Conservation (phyloP, 2,797 vertebrate species). For the Geotrypetes seraphini region DNA sequence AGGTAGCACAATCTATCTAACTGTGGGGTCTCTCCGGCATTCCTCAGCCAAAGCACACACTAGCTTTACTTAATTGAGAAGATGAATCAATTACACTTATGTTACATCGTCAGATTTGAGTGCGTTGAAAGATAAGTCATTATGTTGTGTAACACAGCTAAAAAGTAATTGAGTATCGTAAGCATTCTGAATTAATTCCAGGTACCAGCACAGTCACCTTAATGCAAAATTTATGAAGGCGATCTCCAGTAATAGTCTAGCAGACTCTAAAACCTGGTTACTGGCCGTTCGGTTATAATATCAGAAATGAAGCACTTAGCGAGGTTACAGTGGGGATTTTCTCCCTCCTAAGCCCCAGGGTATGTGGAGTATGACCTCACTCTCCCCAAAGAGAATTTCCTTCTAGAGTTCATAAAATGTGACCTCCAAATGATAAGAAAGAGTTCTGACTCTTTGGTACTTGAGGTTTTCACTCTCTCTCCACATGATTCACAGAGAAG, state of each 20-base stretch:
- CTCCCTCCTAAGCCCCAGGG: no score
- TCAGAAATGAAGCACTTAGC: no score
- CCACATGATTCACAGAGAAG: no score
- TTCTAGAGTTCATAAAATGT: no score
- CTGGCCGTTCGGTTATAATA: no score
- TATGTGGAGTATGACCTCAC: no score
- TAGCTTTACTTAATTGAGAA: conserved; percentile 61
- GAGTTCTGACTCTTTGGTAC: no score
- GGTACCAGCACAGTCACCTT: conserved; percentile 36
- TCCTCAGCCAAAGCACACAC: conserved; percentile 27
- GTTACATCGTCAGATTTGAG: conserved; percentile 43
- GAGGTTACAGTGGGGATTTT: no score
- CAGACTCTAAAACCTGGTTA: conserved; percentile 31
- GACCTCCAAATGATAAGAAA: no score
- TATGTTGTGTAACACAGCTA: conserved; percentile 32
- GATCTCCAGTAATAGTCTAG: conserved; percentile 39
- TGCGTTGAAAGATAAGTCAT: conserved; percentile 37
- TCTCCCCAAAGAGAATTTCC: no score
- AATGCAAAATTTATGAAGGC: conserved; percentile 55
- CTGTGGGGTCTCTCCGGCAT: conserved; percentile 28
- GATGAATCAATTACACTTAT: conserved; percentile 60
- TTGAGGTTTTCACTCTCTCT: no score
- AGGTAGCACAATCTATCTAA: conserved; percentile 45
- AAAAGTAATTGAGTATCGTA: conserved; percentile 50
- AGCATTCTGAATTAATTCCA: conserved; percentile 51